Evolutionary conservation across 2,888 invertebrate species (phyloP), one percentile per base, ranked within the genome.

Genomic region (Neoitamus cyanurus): DNA sequence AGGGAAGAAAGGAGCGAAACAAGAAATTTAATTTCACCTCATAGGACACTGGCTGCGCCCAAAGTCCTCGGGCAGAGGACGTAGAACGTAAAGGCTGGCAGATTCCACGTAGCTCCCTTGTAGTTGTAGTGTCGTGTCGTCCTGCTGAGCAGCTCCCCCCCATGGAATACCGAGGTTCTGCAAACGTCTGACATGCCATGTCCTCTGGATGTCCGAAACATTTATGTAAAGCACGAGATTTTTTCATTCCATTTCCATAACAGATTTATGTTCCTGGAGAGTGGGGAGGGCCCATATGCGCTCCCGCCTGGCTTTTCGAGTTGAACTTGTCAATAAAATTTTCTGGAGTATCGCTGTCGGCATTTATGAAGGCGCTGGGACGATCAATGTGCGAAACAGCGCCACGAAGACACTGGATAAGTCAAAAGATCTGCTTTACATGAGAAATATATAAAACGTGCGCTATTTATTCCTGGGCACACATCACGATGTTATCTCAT

Each of bases 311-410:
- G 42, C 25, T 42, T 75, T 75, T 75, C 75, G 42, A 70, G 37
- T 28, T 75, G 37, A 75, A 75, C 75, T 75, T 75, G 75, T 75
- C 42, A 75, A 75, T 75, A 75, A 75, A 75, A 75, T 37, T 75
- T 34, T 4, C 36, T 20, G 36, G 28, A 69, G 31, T 28, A 69
- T n/a, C 15, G 34, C 72, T 31, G 72, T 72, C 15, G 11, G 34
- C 13, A 20, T 72, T 48, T 48, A 34, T 34, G 72, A 34, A 72
- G 72, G 72, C n/a, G 31, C 70, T 9, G 3, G 70, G 31, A 13
- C 70, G 70, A 30, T 31, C 34, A n/a, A 20, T 34, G 15, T 73
- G 15, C 34, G 20, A 36, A 58, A 25, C 20, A 58, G 20, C 58
- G 58, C 11, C 20, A n/a, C 20, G 15, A 34, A 30, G 36, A 36